Evolutionary conservation across 2,113 vertebrate genomes (phyloP), one percentile per base, ranked within the genome.

Genomic region (Tetrao urogallus): DNA sequence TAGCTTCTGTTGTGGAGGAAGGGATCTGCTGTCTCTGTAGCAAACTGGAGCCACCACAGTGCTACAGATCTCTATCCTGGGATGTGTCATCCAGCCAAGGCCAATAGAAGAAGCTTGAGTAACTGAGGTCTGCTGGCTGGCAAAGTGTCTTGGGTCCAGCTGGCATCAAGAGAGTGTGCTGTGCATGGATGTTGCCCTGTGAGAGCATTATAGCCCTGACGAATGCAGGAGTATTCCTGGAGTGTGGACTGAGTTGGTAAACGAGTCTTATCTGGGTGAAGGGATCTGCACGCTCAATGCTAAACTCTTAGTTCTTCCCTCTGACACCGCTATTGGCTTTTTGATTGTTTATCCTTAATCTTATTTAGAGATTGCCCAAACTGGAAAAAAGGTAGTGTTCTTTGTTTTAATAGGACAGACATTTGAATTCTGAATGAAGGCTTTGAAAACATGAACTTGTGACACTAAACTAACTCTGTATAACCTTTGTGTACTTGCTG

Each of bases 21-120:
- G 24, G 1, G 2, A 45, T 19, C 61, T 69, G 22, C 54, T 36
- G 22, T 45, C 52, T 21, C 27, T 10, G 27, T 5, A 17, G 24
- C n/a, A n/a, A 4, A 5, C 61, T 1, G 7, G 30, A 19, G 57
- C 20, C 2, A 2, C 27, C 0, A 1, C 30, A 22, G 13, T 13
- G 6, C 45, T 79, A 40, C 38, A 48, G 24, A 32, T 48, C 30
- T 87, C 48, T 70, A 72, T 43, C 10, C 6, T 66, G 30, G 63
- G 17, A 8, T 34, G 7, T 17, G 5, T 61, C 16, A 34, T 34
- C 12, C 38, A 30, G 22, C 5, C 83, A 70, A 54, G 4, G 21
- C 64, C 65, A 50, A 64, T 70, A 75, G n/a, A n/a, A 10, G 48
- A 50, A 45, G n/a, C 47, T 38, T 7, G 20, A 86, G 25, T 58